Base-by-base conservation (phyloP, 2,888 invertebrate species). In the Eupithecia exiguata region DNA sequence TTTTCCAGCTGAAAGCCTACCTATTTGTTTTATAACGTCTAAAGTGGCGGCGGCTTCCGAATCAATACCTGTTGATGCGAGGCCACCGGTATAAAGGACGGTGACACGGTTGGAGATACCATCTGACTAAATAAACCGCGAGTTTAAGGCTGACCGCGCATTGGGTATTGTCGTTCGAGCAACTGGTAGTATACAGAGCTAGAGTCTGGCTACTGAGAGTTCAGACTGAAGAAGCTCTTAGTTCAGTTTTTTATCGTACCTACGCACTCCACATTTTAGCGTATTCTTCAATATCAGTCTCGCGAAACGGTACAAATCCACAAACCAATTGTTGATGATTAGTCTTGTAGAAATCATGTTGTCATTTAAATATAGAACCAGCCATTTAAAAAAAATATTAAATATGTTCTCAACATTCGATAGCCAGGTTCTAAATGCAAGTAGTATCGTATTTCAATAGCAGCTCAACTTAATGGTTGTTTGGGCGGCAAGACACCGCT, bases 21-120 rank as follows among this genome's bases (percentile, higher is more conserved):
- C 40, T 40, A 66, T 66, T 40, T 66, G 66, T 49, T 70, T 63
- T 65, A 21, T 36, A 65, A 46, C 65, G 14, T n/a, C n/a, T 62
- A 36, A 46, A 46, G 43, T 43, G 63, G 43, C 63, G 61, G 40
- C 43, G 61, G 40, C n/a, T 46, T 43, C 40, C 43, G 43, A 69
- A 69, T 69, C 69, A 62, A 69, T 69, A 62, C 69, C 61, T 69
- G 69, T 69, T 69, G 69, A 69, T 62, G 21, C 49, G 69, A 69
- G 49, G 53, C 38, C 66, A 40, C 40, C 53, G 53, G 58, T 9
- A 16, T 58, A 53, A 68, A 58, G 40, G 66, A 58, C 25, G 14
- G 21, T 21, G 10, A 66, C 40, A 66, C 40, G 40, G 66, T 21
- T 66, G 66, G 14, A 43, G 6, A 25, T 25, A 66, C 25, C 38